Evolutionary conservation across 53 echinoderm and acorn worm species (phyloP).

Genomic region (Actinopyga echinites): DNA sequence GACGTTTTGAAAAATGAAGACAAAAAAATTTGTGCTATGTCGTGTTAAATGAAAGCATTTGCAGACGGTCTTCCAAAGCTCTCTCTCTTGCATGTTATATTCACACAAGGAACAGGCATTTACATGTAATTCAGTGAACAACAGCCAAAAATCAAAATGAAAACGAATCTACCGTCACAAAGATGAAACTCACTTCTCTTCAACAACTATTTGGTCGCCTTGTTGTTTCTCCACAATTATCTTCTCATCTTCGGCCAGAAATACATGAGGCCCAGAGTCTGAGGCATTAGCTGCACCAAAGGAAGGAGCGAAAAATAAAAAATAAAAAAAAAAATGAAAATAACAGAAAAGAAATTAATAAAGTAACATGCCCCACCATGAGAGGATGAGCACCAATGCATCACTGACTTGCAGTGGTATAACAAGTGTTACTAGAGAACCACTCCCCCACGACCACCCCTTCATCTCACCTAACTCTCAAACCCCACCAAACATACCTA

Average conservation of each 20-base stretch:
- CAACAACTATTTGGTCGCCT: conserved; percentile 89
- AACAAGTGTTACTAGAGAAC: too few species aligned
- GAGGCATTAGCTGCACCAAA: conserved; percentile 64
- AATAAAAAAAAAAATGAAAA: conserved; percentile 1
- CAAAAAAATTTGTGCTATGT: too few species aligned
- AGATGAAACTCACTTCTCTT: conserved; percentile 97
- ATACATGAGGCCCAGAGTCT: conserved; percentile 92
- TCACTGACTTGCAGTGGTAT: too few species aligned
- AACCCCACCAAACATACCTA: too few species aligned
- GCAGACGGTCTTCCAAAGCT: too few species aligned
- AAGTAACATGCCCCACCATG: conserved; percentile 8
- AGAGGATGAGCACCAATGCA: too few species aligned
- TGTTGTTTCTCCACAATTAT: conserved; percentile 95
- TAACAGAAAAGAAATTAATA: not conserved
- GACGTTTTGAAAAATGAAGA: too few species aligned
- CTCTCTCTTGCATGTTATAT: too few species aligned
- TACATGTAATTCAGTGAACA: not conserved
- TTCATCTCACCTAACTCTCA: too few species aligned
- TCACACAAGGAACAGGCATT: not conserved
- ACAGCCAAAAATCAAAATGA: not conserved
- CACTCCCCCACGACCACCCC: too few species aligned
- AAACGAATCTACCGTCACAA: not conserved
- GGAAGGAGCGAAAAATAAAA: conserved; percentile 5
- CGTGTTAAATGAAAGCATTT: too few species aligned
- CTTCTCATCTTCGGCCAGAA: conserved; percentile 99